Evolutionary conservation across 2,888 invertebrate genomes (phyloP).

Genomic region (Rotaria socialis): DNA sequence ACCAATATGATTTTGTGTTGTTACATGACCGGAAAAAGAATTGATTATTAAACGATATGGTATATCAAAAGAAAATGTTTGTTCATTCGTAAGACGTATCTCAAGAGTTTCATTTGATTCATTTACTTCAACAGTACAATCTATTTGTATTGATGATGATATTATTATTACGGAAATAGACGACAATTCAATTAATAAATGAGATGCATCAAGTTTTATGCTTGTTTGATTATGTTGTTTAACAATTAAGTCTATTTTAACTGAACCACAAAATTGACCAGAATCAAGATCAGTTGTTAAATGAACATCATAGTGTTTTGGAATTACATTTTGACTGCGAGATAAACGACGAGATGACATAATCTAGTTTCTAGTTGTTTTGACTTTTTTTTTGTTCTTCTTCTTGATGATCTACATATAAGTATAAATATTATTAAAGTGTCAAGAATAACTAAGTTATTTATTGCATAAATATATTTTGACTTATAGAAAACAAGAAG

Average conservation of each 20-base stretch:
- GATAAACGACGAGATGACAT: slow-evolving; percentile 32
- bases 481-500: background rate
- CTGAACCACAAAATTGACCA: slow-evolving; percentile 1
- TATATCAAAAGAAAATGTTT: background rate
- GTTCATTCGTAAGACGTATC: background rate
- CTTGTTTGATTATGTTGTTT: background rate
- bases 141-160: background rate
- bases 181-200: background rate
- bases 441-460: background rate
- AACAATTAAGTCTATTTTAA: slow-evolving; percentile 1
- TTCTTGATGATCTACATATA: background rate
- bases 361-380: background rate
- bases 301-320: slow-evolving; percentile 26
- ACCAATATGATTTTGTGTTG: background rate
- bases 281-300: slow-evolving; percentile 30
- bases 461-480: background rate
- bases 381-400: no score
- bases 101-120: slow-evolving; percentile 21
- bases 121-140: background rate
- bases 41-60: slow-evolving; percentile 18
- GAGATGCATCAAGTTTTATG: background rate
- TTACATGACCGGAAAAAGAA: slow-evolving; percentile 6
- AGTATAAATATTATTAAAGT: background rate
- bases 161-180: background rate
- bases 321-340: background rate